Conservation (phyloP, 37 sponge, comb jelly and placozoan genomes). For the Spongilla lacustris region DNA sequence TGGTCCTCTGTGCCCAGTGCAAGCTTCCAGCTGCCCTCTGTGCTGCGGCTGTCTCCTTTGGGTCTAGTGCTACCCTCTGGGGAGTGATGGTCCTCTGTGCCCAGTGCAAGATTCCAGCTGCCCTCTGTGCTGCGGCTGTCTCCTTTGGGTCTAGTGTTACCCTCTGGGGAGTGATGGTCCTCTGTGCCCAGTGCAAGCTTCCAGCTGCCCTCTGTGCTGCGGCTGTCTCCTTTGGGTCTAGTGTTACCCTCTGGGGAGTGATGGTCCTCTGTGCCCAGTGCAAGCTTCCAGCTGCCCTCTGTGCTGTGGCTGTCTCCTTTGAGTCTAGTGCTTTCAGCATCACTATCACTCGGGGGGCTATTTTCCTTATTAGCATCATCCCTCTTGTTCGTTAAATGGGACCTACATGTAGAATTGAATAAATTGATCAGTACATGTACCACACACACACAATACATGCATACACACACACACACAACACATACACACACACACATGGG, state of each 20-base stretch:
- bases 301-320: neutral
- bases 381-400: neutral
- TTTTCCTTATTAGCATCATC: neutral
- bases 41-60: neutral
- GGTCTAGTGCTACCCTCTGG: neutral
- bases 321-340: neutral
- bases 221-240: neutral
- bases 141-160: neutral
- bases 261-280: neutral
- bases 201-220: neutral
- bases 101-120: neutral
- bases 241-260: neutral
- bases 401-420: neutral
- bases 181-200: neutral
- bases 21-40: neutral
- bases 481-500: too few relatives aligned
- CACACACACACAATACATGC: neutral
- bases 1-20: neutral
- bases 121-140: neutral
- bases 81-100: neutral
- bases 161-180: neutral
- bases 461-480: too few relatives aligned
- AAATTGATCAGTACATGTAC: neutral
- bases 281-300: neutral
- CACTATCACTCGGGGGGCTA: neutral